Evolutionary conservation across 2,888 invertebrate species (phyloP), one percentile per base, ranked within the genome.

Genomic region (Ditula angustiorana): DNA sequence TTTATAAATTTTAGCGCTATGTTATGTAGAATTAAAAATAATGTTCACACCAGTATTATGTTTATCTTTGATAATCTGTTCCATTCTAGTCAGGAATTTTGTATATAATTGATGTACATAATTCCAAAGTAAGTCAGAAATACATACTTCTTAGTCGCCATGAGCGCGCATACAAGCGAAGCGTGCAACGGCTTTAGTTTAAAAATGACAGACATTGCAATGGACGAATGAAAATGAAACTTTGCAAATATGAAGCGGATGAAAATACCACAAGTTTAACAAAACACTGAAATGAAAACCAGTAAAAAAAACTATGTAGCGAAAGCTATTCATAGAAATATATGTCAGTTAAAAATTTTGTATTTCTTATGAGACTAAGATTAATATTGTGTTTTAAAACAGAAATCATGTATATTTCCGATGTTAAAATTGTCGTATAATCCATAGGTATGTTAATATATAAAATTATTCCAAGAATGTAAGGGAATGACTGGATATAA

Each of bases 341-440:
- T n/a, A n/a, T n/a, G n/a, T n/a, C n/a, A n/a, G 4, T 3, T n/a
- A 8, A 49, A 49, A 13, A 5, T 13, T n/a, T 33, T 26, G 26
- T 56, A 41, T 62, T 56, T 41, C 61, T 35, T 13, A 8, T 21
- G 1, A 28, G 35, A 21, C 47, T 11, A 47, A 55, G 21, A 26
- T 16, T 41, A 11, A 19, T 28, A 30, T 62, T 57, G 30, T 57
- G 37, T 62, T 57, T 23, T 28, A 37, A 55, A 28, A 19, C 56
- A 62, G 62, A 62, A 52, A 57, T 50, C 47, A 56, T 56, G 61
- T 56, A 56, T 56, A 63, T 63, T 58, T 63, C 57, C 28, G 57
- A 52, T 58, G 63, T 63, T 58, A 57, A 63, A 63, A 33, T 58
- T 24, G 57, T 63, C 63, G 13, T 63, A 52, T 63, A 63, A 63